Evolutionary conservation across 2,113 vertebrate species (phyloP), one percentile per base, ranked within the genome.

Genomic region (Plotosus lineatus): DNA sequence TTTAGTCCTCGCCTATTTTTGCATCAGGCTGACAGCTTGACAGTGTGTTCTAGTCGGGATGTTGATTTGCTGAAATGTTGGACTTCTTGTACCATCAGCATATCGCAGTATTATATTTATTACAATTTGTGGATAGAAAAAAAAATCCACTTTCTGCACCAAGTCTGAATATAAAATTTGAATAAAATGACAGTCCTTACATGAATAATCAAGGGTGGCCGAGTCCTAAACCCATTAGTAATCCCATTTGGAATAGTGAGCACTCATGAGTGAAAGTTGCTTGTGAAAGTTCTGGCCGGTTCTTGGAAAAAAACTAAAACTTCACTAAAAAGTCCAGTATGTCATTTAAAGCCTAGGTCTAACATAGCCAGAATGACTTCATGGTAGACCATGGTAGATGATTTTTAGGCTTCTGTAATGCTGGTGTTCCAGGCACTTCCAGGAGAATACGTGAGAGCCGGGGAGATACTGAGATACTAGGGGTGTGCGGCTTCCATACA

Each of bases 51-150:
- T 36, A 60, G 78, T 60, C 60, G 53, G 72, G 66, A 80, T 72
- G 78, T 80, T 80, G 78, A 80, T 72, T 80, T 80, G 78, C 78
- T 72, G 78, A 60, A 60, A 72, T 72, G 53, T 58, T 44, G 50
- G 78, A 79, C 66, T 65, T 63, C 46, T 65, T 78, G 61, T 50
- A 12, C 23, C 40, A 60, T 72, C 66, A 79, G 78, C 77, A 79
- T 69, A 58, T 44, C 48, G 66, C 31, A n/a, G 36, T 36, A 48
- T 71, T 79, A 33, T 55, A 42, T 79, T 79, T 58, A 65, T 53
- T 79, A 55, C n/a, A 3, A 56, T 69, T 68, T 79, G 5, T 3
- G 36, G 23, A 26, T 40, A 26, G 15, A 74, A 36, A 23, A 23
- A 48, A 77, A 66, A n/a, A 6, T 1, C 31, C 3, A 23, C n/a